Evolutionary conservation across 1,140 invertebrate genomes (phyloP), one percentile per base, ranked within the genome.

Genomic region (Diabrotica virgifera): DNA sequence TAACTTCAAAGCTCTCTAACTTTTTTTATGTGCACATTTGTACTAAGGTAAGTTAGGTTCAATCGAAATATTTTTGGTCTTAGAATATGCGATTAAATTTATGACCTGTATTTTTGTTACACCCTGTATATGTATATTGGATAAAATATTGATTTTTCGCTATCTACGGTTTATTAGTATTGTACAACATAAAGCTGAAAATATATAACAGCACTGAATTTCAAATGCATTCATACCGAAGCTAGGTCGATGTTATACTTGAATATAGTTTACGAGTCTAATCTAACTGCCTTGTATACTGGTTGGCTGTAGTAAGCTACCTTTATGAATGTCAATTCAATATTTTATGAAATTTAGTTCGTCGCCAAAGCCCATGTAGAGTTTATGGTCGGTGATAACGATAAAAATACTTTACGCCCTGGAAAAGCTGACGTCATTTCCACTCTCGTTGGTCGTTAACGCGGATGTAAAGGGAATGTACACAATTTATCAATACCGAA

Each of bases 291-390:
- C n/a, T 46, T n/a, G 40, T 46, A 46, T 46, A 46, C n/a, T 46
- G 40, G 40, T n/a, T 46, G 40, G 8, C 8, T 8, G n/a, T 46
- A 46, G 40, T 46, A 46, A 46, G 8, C 40, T 46, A 46, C 40
- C 40, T 46, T 46, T 46, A 46, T 46, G 40, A 46, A 46, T 46
- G 40, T n/a, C 40, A 46, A 46, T 46, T 46, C 40, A 46, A 46
- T 46, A 24, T 24, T 24, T 24, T 24, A 46, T 46, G 40, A 46
- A 46, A 46, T 46, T 46, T 46, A 46, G 8, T 46, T 46, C n/a
- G 40, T 46, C 40, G 40, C 40, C 40, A 46, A 46, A 46, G 40
- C n/a, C 40, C 40, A 46, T 46, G 40, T n/a, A 46, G 8, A 46
- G 40, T 46, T 46, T 46, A 46, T 46, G n/a, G 40, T 46, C 40